phyloP scores from a whole-genome alignment of 2,888 invertebrate genomes.

The Synanthedon formicaeformis region DNA sequence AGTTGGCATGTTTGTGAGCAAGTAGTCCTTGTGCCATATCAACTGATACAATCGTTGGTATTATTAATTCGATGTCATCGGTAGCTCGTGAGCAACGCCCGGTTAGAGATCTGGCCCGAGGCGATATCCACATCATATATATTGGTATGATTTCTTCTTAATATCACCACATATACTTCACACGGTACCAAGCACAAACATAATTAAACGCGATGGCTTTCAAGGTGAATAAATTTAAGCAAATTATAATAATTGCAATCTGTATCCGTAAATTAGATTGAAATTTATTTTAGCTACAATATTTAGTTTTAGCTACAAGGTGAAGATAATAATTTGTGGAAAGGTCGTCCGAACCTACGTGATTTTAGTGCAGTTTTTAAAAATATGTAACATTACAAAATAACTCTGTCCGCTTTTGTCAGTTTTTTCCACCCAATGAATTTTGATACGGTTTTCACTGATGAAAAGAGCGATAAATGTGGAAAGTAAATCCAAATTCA shows the following conservation, averaged over 20 bases:
- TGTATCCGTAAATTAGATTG: no score
- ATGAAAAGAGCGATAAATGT: no score
- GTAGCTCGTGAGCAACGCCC: conserved; percentile 5
- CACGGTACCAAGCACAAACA: conserved; percentile 6
- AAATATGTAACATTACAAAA: no score
- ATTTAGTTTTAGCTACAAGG: no score
- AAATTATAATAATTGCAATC: not conserved
- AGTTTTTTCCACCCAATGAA: no score
- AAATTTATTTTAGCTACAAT: no score
- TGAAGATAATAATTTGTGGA: no score
- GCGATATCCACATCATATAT: conserved; percentile 17
- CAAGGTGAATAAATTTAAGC: conserved; percentile 16
- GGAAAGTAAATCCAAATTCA: no score
- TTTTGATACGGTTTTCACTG: no score
- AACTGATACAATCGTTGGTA: conserved; percentile 17
- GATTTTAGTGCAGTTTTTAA: no score
- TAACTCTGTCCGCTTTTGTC: no score
- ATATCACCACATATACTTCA: not conserved
- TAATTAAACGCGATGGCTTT: conserved; percentile 18
- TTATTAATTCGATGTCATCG: conserved; percentile 23
- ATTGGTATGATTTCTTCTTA: conserved; percentile 8
- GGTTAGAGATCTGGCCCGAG: conserved; percentile 12
- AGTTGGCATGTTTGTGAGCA: conserved; percentile 4
- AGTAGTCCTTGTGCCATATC: conserved; percentile 28
- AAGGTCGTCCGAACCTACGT: no score